phyloP scores from a whole-genome alignment of 2,113 vertebrate genomes.

The Catharus minimus region DNA sequence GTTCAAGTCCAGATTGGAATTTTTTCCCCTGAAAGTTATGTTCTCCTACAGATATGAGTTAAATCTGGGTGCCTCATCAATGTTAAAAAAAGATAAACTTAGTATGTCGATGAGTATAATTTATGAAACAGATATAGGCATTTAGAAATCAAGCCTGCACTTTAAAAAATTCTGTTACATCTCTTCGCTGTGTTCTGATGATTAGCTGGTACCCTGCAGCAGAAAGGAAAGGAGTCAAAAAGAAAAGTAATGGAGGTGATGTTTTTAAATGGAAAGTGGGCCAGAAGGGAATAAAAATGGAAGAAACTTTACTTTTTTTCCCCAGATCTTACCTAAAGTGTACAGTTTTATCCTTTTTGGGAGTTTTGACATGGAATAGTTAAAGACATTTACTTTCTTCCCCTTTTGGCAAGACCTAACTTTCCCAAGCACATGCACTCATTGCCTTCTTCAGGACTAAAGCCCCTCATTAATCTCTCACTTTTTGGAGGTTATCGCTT shows the following conservation, averaged over 20 bases:
- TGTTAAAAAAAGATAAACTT: neutral
- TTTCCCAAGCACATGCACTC: neutral
- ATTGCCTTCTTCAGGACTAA: neutral
- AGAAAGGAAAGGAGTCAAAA: neutral
- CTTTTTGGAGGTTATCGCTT: constrained; percentile 4
- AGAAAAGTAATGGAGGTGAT: neutral
- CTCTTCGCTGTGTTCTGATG: neutral
- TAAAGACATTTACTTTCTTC: neutral
- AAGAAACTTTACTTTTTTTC: neutral
- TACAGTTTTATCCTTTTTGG: neutral
- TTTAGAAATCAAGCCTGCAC: neutral
- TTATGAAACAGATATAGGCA: neutral
- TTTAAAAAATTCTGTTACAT: neutral
- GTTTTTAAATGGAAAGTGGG: neutral
- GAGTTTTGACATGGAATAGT: neutral
- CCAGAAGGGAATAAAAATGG: neutral
- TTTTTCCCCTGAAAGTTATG: neutral
- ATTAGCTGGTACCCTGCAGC: neutral
- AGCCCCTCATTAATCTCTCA: neutral
- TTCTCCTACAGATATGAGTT: neutral
- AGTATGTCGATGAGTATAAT: neutral
- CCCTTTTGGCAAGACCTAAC: neutral
- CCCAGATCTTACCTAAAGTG: neutral
- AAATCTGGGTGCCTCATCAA: neutral
- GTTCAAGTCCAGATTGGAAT: neutral